phyloP scores from a whole-genome alignment of 2,797 vertebrate species.

The Malacoctenus gilli region DNA sequence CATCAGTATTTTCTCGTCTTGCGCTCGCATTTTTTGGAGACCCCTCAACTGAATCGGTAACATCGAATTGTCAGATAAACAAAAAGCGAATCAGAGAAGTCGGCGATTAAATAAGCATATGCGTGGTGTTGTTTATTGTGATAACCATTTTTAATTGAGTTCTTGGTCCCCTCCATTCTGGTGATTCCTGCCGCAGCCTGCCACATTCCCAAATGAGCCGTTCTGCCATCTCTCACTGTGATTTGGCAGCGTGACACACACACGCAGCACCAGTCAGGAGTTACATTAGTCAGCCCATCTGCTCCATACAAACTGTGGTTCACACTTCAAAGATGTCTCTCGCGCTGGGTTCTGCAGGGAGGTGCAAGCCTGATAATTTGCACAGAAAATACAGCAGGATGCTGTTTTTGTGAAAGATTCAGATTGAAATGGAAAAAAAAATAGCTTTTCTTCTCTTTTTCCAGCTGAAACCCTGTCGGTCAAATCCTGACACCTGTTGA shows the following conservation, averaged over 20 bases:
- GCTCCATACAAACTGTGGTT: slow-evolving; percentile 71
- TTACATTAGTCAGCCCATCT: slow-evolving; percentile 76
- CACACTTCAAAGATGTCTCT: slow-evolving; percentile 72
- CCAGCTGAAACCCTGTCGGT: not conserved
- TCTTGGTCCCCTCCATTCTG: slow-evolving; percentile 42
- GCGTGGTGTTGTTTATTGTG: slow-evolving; percentile 55
- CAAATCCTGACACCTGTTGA: slow-evolving; percentile 5
- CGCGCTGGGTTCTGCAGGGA: slow-evolving; percentile 40
- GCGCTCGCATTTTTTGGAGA: not conserved
- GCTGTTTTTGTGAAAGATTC: too few species aligned
- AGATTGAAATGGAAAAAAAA: not conserved
- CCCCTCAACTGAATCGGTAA: slow-evolving; percentile 2
- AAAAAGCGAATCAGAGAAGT: slow-evolving; percentile 23
- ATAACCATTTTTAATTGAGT: slow-evolving; percentile 56
- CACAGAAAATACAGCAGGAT: slow-evolving; percentile 29
- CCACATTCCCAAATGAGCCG: slow-evolving; percentile 55
- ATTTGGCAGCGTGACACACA: slow-evolving; percentile 58
- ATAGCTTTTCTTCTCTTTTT: not conserved
- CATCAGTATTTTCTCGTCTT: not conserved
- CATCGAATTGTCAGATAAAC: slow-evolving; percentile 32
- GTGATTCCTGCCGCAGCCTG: slow-evolving; percentile 47
- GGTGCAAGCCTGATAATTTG: slow-evolving; percentile 46
- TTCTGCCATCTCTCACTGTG: slow-evolving; percentile 58
- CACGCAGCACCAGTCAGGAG: slow-evolving; percentile 56
- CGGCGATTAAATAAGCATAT: slow-evolving; percentile 40